Conservation (phyloP, 2,797 vertebrate genomes). For the Craterocephalus amniculus region DNA sequence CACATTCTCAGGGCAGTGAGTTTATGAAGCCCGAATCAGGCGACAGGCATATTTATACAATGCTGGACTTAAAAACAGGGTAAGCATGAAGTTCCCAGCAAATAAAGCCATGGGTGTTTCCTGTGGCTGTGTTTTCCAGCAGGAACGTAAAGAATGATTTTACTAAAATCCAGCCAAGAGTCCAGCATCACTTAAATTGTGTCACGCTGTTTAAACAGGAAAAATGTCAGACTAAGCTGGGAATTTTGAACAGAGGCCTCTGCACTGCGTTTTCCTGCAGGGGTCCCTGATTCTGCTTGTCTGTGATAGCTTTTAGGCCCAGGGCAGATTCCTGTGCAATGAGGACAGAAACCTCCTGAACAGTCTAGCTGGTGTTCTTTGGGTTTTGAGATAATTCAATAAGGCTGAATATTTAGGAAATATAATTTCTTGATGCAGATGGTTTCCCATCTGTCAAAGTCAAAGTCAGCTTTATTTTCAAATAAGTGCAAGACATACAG, state of each 20-base stretch:
- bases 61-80: conserved; percentile 15
- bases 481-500: too few relatives aligned
- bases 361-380: neutral
- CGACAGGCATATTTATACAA: conserved; percentile 34
- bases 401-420: conserved; percentile 2
- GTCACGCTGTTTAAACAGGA: neutral
- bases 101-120: conserved; percentile 25
- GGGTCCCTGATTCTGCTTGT: neutral
- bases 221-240: neutral
- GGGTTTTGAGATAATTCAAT: neutral
- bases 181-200: neutral
- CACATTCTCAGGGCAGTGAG: conserved; percentile 8
- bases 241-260: neutral
- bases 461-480: too few relatives aligned
- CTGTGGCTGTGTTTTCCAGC: conserved; percentile 10
- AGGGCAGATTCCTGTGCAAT: conserved; percentile 30
- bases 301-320: neutral
- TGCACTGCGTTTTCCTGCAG: neutral
- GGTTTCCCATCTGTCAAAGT: conserved; percentile 25
- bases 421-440: too few relatives aligned
- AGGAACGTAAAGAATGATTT: conserved; percentile 32
- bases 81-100: conserved; percentile 41
- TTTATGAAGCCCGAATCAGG: conserved; percentile 9
- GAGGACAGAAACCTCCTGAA: conserved; percentile 16
- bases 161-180: conserved; percentile 7